These are phyloP conservation scores for Lepus townsendii DNA, from an alignment of 2,797 vertebrate genomes.

Conservation along the genomic window DNA sequence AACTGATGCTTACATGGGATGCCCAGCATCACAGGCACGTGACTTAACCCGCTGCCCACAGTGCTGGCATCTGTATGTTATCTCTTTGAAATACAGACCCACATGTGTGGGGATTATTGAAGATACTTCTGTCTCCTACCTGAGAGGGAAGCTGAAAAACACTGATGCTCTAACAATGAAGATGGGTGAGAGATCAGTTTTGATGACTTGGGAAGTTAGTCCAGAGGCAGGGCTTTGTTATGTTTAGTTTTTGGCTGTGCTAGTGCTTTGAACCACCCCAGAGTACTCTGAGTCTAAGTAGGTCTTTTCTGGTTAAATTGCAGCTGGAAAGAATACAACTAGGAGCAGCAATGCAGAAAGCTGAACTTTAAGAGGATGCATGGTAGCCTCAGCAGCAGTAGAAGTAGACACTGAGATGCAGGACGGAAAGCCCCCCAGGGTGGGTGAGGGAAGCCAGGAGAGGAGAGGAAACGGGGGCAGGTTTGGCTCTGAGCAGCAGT, in stretches of 20 bases:
- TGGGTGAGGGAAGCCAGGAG: background rate
- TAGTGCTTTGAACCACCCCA: background rate
- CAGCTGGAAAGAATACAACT: background rate
- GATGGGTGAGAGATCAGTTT: background rate
- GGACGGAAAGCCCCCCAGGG: background rate
- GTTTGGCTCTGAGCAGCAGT: background rate
- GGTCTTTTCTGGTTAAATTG: background rate
- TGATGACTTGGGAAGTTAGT: background rate
- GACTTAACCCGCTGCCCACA: no score
- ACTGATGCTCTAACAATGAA: background rate
- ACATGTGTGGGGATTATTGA: constrained; percentile 21
- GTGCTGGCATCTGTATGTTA: no score
- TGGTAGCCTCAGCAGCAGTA: background rate
- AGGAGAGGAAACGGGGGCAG: accelerated
- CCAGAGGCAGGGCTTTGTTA: background rate
- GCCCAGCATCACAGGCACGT: no score
- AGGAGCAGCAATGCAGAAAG: background rate
- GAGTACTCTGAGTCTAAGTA: background rate
- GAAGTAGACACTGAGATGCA: background rate
- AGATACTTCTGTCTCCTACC: background rate
- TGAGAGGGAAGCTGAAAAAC: background rate
- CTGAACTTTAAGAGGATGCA: background rate
- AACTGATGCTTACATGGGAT: no score
- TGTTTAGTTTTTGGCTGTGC: background rate
- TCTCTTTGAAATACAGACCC: background rate